Conservation (phyloP, 2,797 vertebrate species). For the Furcifer pardalis region DNA sequence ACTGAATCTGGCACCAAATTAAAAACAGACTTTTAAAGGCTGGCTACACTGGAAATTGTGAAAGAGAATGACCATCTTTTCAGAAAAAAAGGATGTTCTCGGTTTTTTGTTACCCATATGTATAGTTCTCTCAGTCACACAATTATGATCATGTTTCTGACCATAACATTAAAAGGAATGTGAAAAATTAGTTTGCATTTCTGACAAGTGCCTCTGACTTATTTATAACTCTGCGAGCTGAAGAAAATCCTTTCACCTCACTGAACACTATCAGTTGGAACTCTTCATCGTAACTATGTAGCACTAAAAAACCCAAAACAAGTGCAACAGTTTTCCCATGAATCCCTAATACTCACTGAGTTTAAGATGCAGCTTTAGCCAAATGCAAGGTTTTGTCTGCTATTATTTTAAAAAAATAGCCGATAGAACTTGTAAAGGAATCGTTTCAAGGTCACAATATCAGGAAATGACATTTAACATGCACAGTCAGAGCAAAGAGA, state of each 20-base stretch:
- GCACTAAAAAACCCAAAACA: not conserved
- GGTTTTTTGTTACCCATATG: not conserved
- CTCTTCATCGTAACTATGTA: not conserved
- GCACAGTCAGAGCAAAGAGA: constrained; percentile 32
- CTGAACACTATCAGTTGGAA: not conserved
- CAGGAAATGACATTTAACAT: constrained; percentile 35
- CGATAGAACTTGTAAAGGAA: constrained; percentile 4
- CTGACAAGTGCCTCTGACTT: constrained; percentile 5
- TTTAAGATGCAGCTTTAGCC: constrained; percentile 29
- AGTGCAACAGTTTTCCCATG: constrained; percentile 39
- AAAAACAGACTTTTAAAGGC: constrained; percentile 29
- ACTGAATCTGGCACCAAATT: constrained; percentile 30
- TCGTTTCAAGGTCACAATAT: constrained; percentile 26
- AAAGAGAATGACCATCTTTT: constrained; percentile 10
- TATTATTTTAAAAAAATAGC: constrained; percentile 10
- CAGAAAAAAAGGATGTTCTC: not conserved
- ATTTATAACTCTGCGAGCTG: not conserved
- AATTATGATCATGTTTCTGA: not conserved
- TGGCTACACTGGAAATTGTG: not conserved
- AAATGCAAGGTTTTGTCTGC: constrained; percentile 35
- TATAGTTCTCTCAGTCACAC: not conserved
- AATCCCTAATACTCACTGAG: constrained; percentile 42
- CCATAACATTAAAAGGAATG: not conserved
- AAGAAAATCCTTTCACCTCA: not conserved
- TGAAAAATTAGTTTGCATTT: constrained; percentile 2